phyloP scores from a whole-genome alignment of 1,140 invertebrate species.

The Tribolium castaneum region DNA sequence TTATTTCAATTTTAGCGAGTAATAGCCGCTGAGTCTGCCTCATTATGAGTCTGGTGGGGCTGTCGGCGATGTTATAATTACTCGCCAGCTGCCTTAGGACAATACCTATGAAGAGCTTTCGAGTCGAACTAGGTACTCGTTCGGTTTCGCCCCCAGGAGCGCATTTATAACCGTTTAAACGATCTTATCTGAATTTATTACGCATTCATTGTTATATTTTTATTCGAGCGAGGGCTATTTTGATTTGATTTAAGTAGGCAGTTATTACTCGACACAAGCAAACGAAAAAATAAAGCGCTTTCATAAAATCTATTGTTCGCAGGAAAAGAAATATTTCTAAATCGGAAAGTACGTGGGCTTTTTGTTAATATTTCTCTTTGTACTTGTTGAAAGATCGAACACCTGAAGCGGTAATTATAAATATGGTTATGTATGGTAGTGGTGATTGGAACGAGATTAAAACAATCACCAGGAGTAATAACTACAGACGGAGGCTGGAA shows the following conservation, averaged over 20 bases:
- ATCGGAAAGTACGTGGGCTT: conserved; percentile 28
- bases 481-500: background rate
- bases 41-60: conserved; percentile 40
- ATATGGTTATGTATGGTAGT: background rate
- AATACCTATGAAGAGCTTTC: conserved; percentile 50
- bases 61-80: conserved; percentile 50
- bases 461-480: background rate
- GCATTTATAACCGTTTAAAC: conserved; percentile 48
- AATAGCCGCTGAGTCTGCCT: conserved; percentile 47
- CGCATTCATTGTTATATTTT: conserved; percentile 46
- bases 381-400: conserved; percentile 17
- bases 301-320: conserved; percentile 29
- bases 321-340: background rate
- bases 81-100: conserved; percentile 51
- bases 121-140: conserved; percentile 44
- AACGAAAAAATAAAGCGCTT: background rate
- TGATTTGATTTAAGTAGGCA: conserved; percentile 43
- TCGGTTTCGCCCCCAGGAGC: conserved; percentile 44
- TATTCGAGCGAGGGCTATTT: conserved; percentile 23
- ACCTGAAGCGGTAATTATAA: background rate
- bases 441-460: background rate
- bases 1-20: conserved; percentile 47
- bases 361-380: conserved; percentile 24
- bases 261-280: conserved; percentile 24
- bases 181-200: conserved; percentile 51